These are phyloP conservation scores for Ichneumoninae sp. DNA, from an alignment of 2,888 invertebrate species.

Conservation along the genomic window DNA sequence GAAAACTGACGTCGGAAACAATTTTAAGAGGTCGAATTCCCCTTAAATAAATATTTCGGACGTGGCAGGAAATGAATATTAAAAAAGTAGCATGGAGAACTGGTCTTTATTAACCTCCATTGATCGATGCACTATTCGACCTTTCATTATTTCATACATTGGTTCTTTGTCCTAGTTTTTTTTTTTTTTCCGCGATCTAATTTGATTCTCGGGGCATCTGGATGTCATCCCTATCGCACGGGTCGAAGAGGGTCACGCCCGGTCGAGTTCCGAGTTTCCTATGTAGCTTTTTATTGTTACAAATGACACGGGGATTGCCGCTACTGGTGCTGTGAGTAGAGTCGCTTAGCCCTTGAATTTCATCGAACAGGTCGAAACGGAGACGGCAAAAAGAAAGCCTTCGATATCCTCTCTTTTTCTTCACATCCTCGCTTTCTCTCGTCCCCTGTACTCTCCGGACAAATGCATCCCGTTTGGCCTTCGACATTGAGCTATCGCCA, in stretches of 20 bases:
- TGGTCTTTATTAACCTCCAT: slow-evolving; percentile 40
- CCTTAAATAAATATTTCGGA: slow-evolving; percentile 46
- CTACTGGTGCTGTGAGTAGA: slow-evolving; percentile 72
- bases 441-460: slow-evolving; percentile 62
- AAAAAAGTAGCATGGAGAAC: slow-evolving; percentile 8
- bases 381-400: slow-evolving; percentile 46
- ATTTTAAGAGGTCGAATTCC: slow-evolving; percentile 39
- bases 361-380: slow-evolving; percentile 22
- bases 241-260: slow-evolving; percentile 45
- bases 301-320: slow-evolving; percentile 76
- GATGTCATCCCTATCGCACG: slow-evolving; percentile 15
- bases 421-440: slow-evolving; percentile 10
- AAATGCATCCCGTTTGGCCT: slow-evolving; percentile 72
- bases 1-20: slow-evolving; percentile 58
- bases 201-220: slow-evolving; percentile 42
- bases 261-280: slow-evolving; percentile 35
- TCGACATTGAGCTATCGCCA: slow-evolving; percentile 77
- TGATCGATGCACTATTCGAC: slow-evolving; percentile 43
- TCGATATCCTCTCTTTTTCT: slow-evolving; percentile 40
- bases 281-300: slow-evolving; percentile 74
- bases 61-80: slow-evolving; percentile 2
- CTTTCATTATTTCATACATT: slow-evolving; percentile 26
- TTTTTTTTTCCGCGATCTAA: slow-evolving; percentile 27
- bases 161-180: slow-evolving; percentile 37
- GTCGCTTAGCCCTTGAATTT: slow-evolving; percentile 40